Evolutionary conservation across 2,797 vertebrate species (phyloP).

Genomic region (Spondyliosoma cantharus): DNA sequence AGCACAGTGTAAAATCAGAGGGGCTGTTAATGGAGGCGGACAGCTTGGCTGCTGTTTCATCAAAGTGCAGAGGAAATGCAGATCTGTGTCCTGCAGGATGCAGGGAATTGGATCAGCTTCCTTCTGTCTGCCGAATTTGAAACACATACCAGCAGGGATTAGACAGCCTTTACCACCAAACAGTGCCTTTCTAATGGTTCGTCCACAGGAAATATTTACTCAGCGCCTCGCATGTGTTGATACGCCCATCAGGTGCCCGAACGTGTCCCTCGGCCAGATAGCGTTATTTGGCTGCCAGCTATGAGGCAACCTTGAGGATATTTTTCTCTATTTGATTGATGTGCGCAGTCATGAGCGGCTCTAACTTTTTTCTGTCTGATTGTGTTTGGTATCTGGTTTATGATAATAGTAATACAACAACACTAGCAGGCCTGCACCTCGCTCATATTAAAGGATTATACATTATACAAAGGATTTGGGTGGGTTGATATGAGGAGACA

Average conservation of each 20-base stretch:
- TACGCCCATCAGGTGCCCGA: conserved; percentile 38
- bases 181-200: conserved; percentile 57
- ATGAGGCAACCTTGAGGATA: conserved; percentile 33
- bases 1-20: conserved; percentile 75
- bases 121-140: conserved; percentile 70
- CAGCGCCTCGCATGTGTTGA: conserved; percentile 42
- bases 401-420: conserved; percentile 12
- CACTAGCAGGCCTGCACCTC: background rate
- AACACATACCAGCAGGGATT: conserved; percentile 65
- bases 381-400: background rate
- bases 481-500: too few relatives aligned
- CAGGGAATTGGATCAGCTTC: conserved; percentile 74
- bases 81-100: conserved; percentile 78
- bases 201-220: conserved; percentile 64
- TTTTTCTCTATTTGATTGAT: conserved; percentile 34
- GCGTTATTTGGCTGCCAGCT: conserved; percentile 54
- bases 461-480: too few relatives aligned
- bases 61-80: conserved; percentile 79
- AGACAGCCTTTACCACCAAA: conserved; percentile 61
- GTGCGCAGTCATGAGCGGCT: background rate
- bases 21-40: conserved; percentile 78
- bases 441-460: background rate
- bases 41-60: conserved; percentile 80
- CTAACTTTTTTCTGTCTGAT: conserved; percentile 17
- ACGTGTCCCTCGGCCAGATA: conserved; percentile 42